A percentile compares a stretch with the other conserved stretches of the same genome.
These are phyloP conservation scores for Fregata magnificens DNA, from an alignment of 2,113 vertebrate genomes.

Conservation along the genomic window DNA sequence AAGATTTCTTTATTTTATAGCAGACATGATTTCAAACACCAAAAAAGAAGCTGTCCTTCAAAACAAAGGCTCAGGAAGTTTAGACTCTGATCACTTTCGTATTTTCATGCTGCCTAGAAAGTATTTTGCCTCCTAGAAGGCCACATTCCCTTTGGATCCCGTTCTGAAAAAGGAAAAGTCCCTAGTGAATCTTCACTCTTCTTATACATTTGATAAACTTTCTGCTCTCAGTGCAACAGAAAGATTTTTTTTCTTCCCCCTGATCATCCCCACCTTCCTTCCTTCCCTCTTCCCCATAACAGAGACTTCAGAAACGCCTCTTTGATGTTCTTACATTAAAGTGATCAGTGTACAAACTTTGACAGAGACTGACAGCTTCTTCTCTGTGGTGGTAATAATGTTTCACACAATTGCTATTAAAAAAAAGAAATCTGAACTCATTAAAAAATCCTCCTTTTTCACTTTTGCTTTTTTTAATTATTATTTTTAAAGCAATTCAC, in stretches of 20 bases:
- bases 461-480: slow-evolving; percentile 43
- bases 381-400: not conserved
- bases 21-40: not conserved
- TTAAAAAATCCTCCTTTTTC: slow-evolving; percentile 58
- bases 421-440: slow-evolving; percentile 57
- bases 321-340: not conserved
- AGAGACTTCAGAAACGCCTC: not conserved
- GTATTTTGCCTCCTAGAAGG: not conserved
- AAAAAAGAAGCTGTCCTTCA: slow-evolving; percentile 52
- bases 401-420: slow-evolving; percentile 33
- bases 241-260: not conserved
- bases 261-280: not conserved
- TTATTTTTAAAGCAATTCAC: slow-evolving; percentile 36
- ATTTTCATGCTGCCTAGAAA: slow-evolving; percentile 20
- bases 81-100: slow-evolving; percentile 62
- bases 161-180: not conserved
- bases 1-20: slow-evolving; percentile 69
- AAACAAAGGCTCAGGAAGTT: slow-evolving; percentile 43
- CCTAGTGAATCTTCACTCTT: not conserved
- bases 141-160: not conserved
- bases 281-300: not conserved
- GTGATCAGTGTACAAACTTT: slow-evolving; percentile 62
- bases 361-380: slow-evolving; percentile 40
- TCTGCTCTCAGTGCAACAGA: not conserved
- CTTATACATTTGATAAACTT: not conserved